These are phyloP conservation scores for Bucco capensis DNA, from an alignment of 2,113 vertebrate species.

Conservation along the genomic window DNA sequence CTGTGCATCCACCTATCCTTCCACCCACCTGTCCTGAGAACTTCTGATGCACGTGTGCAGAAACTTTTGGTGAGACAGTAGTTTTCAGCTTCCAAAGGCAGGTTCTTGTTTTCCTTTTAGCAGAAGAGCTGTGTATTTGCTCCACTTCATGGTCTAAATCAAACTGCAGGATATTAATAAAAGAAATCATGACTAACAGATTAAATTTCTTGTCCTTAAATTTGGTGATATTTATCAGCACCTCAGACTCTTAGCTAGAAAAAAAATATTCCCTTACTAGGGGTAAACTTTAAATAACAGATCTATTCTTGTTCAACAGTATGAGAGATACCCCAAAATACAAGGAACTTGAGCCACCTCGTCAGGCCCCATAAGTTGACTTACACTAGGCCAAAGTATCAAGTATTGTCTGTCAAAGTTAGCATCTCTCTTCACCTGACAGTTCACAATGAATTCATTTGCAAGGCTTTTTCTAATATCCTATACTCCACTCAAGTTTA, in stretches of 20 bases:
- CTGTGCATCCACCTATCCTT: background rate
- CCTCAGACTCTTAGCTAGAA: background rate
- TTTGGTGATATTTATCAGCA: background rate
- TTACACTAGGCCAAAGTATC: background rate
- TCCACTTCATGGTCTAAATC: background rate
- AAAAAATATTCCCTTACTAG: background rate
- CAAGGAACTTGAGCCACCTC: background rate
- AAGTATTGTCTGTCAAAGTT: background rate
- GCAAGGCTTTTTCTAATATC: conserved; percentile 23
- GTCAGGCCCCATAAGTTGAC: background rate
- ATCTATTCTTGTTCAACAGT: background rate
- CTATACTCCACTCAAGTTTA: background rate
- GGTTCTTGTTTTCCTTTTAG: background rate
- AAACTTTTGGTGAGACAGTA: background rate
- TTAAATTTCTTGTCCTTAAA: conserved; percentile 10
- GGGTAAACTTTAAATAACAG: background rate
- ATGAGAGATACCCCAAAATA: background rate
- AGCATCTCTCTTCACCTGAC: background rate
- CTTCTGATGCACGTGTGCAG: background rate
- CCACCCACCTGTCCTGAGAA: background rate
- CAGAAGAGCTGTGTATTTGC: background rate
- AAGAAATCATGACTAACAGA: background rate
- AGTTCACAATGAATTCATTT: conserved; percentile 16
- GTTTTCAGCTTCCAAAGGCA: background rate
- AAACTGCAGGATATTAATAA: background rate